Evolutionary conservation across 2,113 vertebrate genomes (phyloP), one percentile per base, ranked within the genome.

Genomic region (Empidonax alnorum): DNA sequence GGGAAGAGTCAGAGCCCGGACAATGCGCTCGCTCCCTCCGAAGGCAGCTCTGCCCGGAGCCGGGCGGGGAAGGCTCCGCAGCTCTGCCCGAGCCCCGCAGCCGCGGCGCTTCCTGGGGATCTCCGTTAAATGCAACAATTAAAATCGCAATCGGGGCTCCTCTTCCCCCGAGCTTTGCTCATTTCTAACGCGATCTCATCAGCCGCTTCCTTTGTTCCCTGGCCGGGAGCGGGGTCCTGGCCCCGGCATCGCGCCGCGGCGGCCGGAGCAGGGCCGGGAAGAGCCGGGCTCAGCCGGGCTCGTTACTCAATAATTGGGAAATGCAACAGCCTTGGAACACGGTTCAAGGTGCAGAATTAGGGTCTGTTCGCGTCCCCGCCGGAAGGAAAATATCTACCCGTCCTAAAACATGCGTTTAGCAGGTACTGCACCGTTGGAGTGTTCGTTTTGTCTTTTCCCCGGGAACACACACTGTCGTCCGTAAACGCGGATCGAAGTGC

Each of bases 171-270:
- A 9, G 18, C 47, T 93, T 87, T 67, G 44, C 44, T 59, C 42
- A 7, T 71, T 81, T 83, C 69, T 71, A 90, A 71, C 33, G 8
- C 22, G 30, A 53, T 44, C 52, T 7, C 35, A 74, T 46, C 66
- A 46, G 69, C 21, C 39, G 7, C 41, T 67, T 84, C 79, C 89
- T 96, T 91, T 94, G 94, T 94, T 84, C 68, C 55, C 53, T 5
- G 49, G 35, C 17, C 31, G 27, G 44, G 58, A 88, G 53, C 53
- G 4, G 42, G 53, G 33, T 76, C 49, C 58, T 15, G 75, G 50
- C 7, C 37, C 31, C 46, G 31, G 61, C 59, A 47, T 59, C n/a
- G 35, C 12, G 42, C 35, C 31, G 46, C 41, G 10, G 72, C 28
- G 10, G 35, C 37, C 62, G 33, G 16, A 52, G 80, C 50, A 25